Evolutionary conservation across 2,888 invertebrate species (phyloP).

Genomic region (Parnassius smintheus): DNA sequence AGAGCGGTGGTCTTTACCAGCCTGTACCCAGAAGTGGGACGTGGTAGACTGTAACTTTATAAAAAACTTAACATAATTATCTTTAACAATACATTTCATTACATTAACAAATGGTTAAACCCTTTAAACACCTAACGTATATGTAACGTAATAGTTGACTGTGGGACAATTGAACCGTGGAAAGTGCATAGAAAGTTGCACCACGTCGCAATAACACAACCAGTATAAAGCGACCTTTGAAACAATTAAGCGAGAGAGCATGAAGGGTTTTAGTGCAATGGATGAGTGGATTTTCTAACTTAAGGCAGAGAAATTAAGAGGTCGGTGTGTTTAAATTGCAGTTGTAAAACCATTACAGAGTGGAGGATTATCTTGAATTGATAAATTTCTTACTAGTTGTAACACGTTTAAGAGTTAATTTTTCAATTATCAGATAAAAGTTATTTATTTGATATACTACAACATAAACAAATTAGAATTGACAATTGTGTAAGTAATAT

Average conservation of each 20-base stretch:
- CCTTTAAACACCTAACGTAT: slow-evolving; percentile 13
- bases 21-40: too few relatives aligned
- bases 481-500: too few relatives aligned
- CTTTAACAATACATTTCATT: too few relatives aligned
- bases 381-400: too few relatives aligned
- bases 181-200: slow-evolving; percentile 72
- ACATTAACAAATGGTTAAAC: slow-evolving; percentile 3
- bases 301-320: slow-evolving; percentile 6
- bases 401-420: too few relatives aligned
- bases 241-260: background rate
- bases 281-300: slow-evolving; percentile 18
- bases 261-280: slow-evolving; percentile 14
- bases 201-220: slow-evolving; percentile 37
- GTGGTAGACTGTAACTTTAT: too few relatives aligned
- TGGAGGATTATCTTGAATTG: too few relatives aligned
- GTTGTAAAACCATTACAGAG: background rate
- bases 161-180: slow-evolving; percentile 73
- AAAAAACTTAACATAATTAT: too few relatives aligned
- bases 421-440: too few relatives aligned
- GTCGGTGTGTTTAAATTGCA: slow-evolving; percentile 4
- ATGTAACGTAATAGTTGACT: slow-evolving; percentile 36
- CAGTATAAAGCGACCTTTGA: slow-evolving; percentile 34
- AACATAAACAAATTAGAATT: too few relatives aligned
- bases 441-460: too few relatives aligned
- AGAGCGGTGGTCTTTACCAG: too few relatives aligned